Evolutionary conservation across 2,797 vertebrate species (phyloP).

Genomic region (Apogon talboti): DNA sequence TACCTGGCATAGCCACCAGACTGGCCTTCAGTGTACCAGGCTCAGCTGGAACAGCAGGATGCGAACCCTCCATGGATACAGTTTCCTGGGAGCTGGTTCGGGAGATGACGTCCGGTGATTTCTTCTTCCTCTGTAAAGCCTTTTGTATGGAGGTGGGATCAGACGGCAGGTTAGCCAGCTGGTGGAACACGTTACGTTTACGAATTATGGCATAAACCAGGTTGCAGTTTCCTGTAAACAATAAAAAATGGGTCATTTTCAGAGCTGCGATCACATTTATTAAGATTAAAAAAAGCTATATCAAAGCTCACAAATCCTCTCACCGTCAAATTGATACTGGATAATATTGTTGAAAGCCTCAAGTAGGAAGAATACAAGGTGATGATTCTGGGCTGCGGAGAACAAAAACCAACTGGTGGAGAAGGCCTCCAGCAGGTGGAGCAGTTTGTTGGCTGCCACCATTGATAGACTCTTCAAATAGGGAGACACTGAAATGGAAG

Average conservation of each 20-base stretch:
- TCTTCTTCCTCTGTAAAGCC: slow-evolving; percentile 92
- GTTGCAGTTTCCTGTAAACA: slow-evolving; percentile 83
- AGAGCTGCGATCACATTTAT: not conserved
- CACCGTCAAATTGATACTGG: slow-evolving; percentile 99
- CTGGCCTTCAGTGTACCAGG: slow-evolving; percentile 95
- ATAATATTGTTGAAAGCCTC: slow-evolving; percentile 99
- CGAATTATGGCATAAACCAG: slow-evolving; percentile 98
- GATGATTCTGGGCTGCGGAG: slow-evolving; percentile 94
- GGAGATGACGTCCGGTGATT: slow-evolving; percentile 88
- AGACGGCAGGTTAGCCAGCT: slow-evolving; percentile 93
- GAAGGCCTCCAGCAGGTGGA: slow-evolving; percentile 97
- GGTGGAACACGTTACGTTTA: slow-evolving; percentile 95
- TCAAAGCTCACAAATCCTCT: slow-evolving; percentile 36
- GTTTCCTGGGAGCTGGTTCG: slow-evolving; percentile 94
- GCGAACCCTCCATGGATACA: slow-evolving; percentile 95
- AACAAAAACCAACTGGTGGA: slow-evolving; percentile 98
- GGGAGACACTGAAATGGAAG: slow-evolving; percentile 88
- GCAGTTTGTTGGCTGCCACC: slow-evolving; percentile 96
- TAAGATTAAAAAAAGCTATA: not conserved
- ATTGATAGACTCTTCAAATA: slow-evolving; percentile 98
- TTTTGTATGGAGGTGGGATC: slow-evolving; percentile 92
- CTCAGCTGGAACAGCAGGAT: slow-evolving; percentile 92
- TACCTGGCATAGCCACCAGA: slow-evolving; percentile 95
- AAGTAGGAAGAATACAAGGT: slow-evolving; percentile 95
- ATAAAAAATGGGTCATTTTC: not conserved